Evolutionary conservation across 2,797 vertebrate species (phyloP), one percentile per base, ranked within the genome.

Genomic region (Peromyscus eremicus): DNA sequence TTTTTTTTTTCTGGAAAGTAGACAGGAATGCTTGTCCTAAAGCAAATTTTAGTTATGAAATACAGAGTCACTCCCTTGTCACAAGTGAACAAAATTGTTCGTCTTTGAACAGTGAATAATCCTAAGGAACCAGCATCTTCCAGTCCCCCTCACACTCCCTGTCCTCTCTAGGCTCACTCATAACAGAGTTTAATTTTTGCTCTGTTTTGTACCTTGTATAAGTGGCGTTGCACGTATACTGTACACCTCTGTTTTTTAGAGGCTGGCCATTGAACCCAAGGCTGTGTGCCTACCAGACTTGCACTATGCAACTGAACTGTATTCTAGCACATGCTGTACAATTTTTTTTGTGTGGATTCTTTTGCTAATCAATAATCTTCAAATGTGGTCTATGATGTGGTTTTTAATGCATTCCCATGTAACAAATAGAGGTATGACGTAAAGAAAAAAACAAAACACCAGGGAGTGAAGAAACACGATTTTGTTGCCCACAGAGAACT

Each of bases 381-480:
- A 76, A 55, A 57, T 81, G 11, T 93, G 25, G 32, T 43, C 55
- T 94, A 76, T 75, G 34, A 70, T 66, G 23, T 60, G 52, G 1
- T 81, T 64, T 92, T 95, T 23, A 46, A 49, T 88, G 60, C 32
- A 70, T 95, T 85, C 19, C 83, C n/a, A 70, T 73, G 23, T 76
- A 55, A 29, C 66, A 92, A 29, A 17, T 23, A 46, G 13, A 85
- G 0, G 68, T 11, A 68, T 1, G 87, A 81, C 52, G 37, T 32
- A 75, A 62, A 76, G 19, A 14, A 23, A 43, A 34, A 60, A 68
- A 5, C 16, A 23, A 62, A 60, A 19, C 6, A 13, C 11, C 23
- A 49, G 6, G 43, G 34, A 82, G 37, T 17, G 46, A 84, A 14
- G 40, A 52, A 64, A 10, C 25, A 84, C 37, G 40, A 76, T 71